Base-by-base conservation (phyloP, 2,888 invertebrate species). In the Caenorhabditis doughertyi region DNA sequence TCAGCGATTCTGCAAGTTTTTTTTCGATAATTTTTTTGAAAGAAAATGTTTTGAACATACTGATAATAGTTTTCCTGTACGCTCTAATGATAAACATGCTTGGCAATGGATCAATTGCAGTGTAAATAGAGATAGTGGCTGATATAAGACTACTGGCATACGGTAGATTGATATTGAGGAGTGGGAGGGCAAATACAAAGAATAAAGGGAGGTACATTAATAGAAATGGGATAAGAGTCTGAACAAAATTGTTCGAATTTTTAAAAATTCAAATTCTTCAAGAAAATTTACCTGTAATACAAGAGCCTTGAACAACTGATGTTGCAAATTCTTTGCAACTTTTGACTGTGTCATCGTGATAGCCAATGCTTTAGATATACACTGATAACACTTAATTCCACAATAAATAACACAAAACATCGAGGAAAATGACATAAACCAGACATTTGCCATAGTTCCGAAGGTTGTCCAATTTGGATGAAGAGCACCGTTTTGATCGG, bases 41-140 rank as follows among this genome's bases (percentile, higher is more conserved):
- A 13, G 13, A 11, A 11, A 39, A 39, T n/a, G n/a, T n/a, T 2
- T 9, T 9, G 39, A 16, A 1, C 47, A 13, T 32, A 47, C 64
- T 47, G 13, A 64, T n/a, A 3, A 64, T 47, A 3, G 64, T 5
- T 32, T 49, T 64, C 9, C 47, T 44, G 18, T 64, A 64, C 3
- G 64, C 16, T 21, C 32, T 64, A 18, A 64, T 64, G 5, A 64
- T 64, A 13, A 64, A 64, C 47, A 64, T 64, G 47, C 64, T 64
- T 9, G 64, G 64, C 5, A 64, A 11, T 0, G 64, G 64, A 21
- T 64, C 64, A 3, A 64, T 64, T 4, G 64, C 64, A 9, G 47
- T 47, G 29, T 64, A 64, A 5, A 64, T 13, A 21, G 64, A 64
- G 1, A 64, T 64, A 8, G 64, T 64, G 0, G 47, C 64, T 4